These are phyloP conservation scores for Columba janthina DNA, from an alignment of 2,113 vertebrate genomes.

Conservation along the genomic window DNA sequence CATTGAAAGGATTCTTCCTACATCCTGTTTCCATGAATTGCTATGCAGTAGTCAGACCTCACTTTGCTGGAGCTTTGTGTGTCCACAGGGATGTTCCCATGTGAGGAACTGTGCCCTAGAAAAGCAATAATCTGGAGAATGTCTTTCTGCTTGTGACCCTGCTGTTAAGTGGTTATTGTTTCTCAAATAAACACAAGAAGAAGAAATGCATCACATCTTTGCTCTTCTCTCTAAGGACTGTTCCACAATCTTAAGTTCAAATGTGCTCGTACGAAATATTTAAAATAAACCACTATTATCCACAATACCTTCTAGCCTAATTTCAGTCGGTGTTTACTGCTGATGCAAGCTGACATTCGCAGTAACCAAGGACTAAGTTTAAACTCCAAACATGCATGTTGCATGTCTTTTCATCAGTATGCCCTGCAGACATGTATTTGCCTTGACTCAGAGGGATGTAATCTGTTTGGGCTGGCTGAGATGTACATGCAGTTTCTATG, in stretches of 20 bases:
- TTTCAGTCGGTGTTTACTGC: not conserved
- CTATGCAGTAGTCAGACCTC: not conserved
- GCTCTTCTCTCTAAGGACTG: not conserved
- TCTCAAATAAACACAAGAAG: not conserved
- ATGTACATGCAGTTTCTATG: rapidly evolving
- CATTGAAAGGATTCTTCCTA: not conserved
- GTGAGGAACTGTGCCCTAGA: not conserved
- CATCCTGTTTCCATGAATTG: not conserved
- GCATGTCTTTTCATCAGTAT: not conserved
- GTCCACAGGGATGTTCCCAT: not conserved
- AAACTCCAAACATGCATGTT: not conserved
- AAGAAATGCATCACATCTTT: not conserved
- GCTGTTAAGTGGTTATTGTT: not conserved
- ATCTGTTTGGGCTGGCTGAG: not conserved
- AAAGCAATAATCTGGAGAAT: not conserved
- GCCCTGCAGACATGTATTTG: not conserved
- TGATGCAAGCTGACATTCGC: not conserved
- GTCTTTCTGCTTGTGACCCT: not conserved
- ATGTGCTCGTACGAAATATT: not conserved
- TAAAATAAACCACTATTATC: not conserved
- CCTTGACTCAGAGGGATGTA: not conserved
- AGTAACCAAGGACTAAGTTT: not conserved
- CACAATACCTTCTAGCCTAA: not conserved
- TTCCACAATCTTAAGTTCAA: not conserved
- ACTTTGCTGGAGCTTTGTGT: not conserved